These are phyloP conservation scores for Nyctalus aviator DNA, from an alignment of 2,797 vertebrate species.

Conservation along the genomic window DNA sequence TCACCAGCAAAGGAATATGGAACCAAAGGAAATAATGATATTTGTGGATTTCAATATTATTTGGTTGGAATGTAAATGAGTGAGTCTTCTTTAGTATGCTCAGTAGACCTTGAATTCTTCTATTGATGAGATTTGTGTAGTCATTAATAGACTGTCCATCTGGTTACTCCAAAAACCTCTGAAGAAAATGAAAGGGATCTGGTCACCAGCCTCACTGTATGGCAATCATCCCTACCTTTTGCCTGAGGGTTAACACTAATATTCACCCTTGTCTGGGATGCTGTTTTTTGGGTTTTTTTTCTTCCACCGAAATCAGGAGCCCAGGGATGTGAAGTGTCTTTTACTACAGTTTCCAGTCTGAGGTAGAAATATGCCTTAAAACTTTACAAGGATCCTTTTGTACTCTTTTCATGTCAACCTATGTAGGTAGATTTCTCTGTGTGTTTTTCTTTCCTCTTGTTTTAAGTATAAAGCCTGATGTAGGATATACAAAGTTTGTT, in stretches of 20 bases:
- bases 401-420: background rate
- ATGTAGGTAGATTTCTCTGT: background rate
- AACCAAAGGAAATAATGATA: constrained; percentile 3
- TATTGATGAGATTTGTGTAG: background rate
- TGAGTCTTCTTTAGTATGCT: background rate
- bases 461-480: background rate
- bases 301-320: background rate
- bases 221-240: background rate
- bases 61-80: constrained; percentile 33
- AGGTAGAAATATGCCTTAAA: background rate
- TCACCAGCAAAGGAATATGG: background rate
- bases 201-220: background rate
- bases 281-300: accelerated
- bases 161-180: background rate
- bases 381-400: background rate
- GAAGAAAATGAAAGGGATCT: background rate
- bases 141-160: background rate
- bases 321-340: background rate
- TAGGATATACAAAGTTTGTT: background rate
- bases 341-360: background rate
- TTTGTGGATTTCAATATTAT: background rate
- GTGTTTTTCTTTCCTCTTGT: background rate
- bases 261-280: background rate
- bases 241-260: background rate
- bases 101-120: background rate